Evolutionary conservation across 2,113 vertebrate species (phyloP).

Genomic region (Rynchops niger): DNA sequence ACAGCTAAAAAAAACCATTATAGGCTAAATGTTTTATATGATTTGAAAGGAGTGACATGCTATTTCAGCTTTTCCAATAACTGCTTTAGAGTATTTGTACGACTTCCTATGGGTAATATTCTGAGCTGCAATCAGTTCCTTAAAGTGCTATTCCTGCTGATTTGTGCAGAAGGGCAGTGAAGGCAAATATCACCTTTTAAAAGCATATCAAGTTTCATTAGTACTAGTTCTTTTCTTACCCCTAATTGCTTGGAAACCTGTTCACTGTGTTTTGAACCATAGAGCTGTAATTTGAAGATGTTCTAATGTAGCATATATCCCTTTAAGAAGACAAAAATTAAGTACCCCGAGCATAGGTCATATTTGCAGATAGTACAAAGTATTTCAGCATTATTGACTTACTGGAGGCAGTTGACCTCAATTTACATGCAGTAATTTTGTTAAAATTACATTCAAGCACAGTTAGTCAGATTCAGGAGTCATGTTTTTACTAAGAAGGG

Average conservation of each 20-base stretch:
- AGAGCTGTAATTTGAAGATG: neutral
- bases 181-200: constrained; percentile 7
- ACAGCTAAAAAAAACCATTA: neutral
- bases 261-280: neutral
- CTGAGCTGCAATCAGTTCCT: neutral
- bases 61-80: neutral
- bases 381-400: neutral
- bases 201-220: constrained; percentile 2
- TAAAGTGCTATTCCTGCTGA: neutral
- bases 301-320: neutral
- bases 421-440: neutral
- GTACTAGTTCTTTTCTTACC: neutral
- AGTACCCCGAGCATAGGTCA: neutral
- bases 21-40: neutral
- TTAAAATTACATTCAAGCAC: neutral
- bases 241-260: neutral
- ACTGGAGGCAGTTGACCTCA: neutral
- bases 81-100: neutral
- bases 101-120: neutral
- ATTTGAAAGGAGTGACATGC: neutral
- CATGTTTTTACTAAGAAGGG: neutral
- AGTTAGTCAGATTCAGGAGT: neutral
- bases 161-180: neutral
- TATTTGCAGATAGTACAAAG: neutral
- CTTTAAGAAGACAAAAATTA: neutral